Conservation (phyloP, 2,113 vertebrate species). For the Hippoglossus stenolepis region DNA sequence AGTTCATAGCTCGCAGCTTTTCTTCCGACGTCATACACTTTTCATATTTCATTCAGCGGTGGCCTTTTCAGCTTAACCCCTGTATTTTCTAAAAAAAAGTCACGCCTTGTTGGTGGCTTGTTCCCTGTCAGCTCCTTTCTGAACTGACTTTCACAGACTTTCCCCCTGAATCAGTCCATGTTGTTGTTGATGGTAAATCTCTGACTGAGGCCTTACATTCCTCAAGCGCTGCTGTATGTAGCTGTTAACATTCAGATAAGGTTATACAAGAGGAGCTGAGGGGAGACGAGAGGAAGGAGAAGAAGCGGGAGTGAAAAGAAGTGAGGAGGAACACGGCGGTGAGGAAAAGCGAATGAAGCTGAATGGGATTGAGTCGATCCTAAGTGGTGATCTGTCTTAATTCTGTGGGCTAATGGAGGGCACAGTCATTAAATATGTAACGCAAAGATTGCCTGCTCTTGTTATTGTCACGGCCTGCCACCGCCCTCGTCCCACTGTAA, state of each 20-base stretch:
- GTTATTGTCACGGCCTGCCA: constrained; percentile 65
- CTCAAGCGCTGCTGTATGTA: constrained; percentile 10
- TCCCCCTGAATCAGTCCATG: constrained; percentile 21
- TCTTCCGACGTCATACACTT: constrained; percentile 22
- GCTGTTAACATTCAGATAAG: constrained; percentile 49
- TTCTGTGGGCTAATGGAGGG: constrained; percentile 78
- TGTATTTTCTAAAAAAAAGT: constrained; percentile 50
- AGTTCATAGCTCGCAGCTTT: constrained; percentile 30
- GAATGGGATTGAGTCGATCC: constrained; percentile 36
- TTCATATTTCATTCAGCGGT: constrained; percentile 29
- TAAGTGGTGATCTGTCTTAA: constrained; percentile 80
- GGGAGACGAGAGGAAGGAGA: constrained; percentile 2
- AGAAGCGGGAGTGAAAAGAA: constrained; percentile 1
- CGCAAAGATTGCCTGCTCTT: constrained; percentile 66
- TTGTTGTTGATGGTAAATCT: constrained; percentile 47
- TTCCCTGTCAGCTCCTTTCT: constrained; percentile 54
- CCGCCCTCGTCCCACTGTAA: constrained; percentile 3
- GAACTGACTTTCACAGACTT: constrained; percentile 58
- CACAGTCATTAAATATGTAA: constrained; percentile 78
- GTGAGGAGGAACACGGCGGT: background rate
- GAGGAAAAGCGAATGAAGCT: constrained; percentile 24
- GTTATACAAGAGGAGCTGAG: constrained; percentile 34
- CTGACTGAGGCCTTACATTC: constrained; percentile 36
- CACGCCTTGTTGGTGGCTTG: constrained; percentile 49
- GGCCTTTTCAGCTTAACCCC: constrained; percentile 45